Evolutionary conservation across 2,888 invertebrate genomes (phyloP), one percentile per base, ranked within the genome.

Genomic region (Amiota communis): DNA sequence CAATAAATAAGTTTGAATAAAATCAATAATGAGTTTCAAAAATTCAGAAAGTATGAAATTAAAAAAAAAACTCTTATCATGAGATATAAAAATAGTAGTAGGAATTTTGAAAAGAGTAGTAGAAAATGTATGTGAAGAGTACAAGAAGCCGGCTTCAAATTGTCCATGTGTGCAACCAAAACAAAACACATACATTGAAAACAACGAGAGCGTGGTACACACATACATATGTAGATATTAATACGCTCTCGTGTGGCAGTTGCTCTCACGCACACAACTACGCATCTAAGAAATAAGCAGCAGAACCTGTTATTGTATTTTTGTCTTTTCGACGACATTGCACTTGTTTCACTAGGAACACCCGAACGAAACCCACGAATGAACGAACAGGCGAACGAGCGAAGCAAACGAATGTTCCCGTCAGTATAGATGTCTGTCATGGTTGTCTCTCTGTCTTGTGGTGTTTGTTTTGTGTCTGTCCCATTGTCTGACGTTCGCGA

Each of bases 111-210:
- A 75, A 79, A 81, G 64, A 71, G 76, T 72, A 78, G 47, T 57
- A 70, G 51, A 71, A 70, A 10, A 10, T 9, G 63, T 70, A 57
- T 70, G 57, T 8, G 8, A 53, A 53, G n/a, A n/a, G 53, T 3
- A 23, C 53, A 53, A 53, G 74, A 13, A 57, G 59, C 73, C 65
- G 73, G 73, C 65, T 56, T 13, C 2, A 15, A 2, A 1, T 6
- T 73, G 15, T 61, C 59, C 11, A 15, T 61, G 78, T 77, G 68
- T 84, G 76, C 63, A 80, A 87, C 84, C 87, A 88, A 87, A 88
- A 87, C 87, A 87, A 87, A 87, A 79, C 87, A 75, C 78, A 84
- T 74, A 84, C 80, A 77, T 20, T 65, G n/a, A 59, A 59, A 47
- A 53, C 61, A 75, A 57, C 72, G 70, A 72, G 74, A 20, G 74